Evolutionary conservation across 2,113 vertebrate species (phyloP), one percentile per base, ranked within the genome.

Genomic region (Pseudorhombus dupliciocellatus): DNA sequence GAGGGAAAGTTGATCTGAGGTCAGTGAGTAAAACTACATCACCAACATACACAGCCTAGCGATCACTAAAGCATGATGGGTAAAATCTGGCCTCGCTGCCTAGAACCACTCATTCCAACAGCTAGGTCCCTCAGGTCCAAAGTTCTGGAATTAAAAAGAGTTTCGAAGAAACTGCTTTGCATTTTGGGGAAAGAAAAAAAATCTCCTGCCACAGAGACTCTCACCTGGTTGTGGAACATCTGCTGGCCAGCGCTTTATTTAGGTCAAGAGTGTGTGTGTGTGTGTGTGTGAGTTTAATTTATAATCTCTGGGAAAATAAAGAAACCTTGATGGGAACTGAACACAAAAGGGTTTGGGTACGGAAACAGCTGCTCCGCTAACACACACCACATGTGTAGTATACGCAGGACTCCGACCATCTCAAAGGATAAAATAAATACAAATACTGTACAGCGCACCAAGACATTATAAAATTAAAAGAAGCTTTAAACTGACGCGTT

Each of bases 201-300:
- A n/a, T n/a, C n/a, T 7, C 16, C 31, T 64, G 58, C 59, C 46
- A 16, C 60, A 60, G 22, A 24, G 18, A 25, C 53, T 26, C 9
- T 51, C 62, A 53, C 26, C 54, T 67, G 37, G 55, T 64, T 37
- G 18, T 63, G 56, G 55, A 75, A 68, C 66, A 65, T 65, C 50
- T 64, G 63, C 74, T 18, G 70, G 46, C 59, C 51, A 64, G 44
- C 25, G 60, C 11, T 44, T 68, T 58, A 82, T 76, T 34, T 66
- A 73, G 79, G 75, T 82, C 75, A 73, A 1, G 31, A 61, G 7
- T 50, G 37, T 65, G 4, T 50, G 28, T 4, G 1, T 54, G 44
- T 48, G 44, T 18, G 44, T 48, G 44, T 48, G 44, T 48, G 15
- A 4, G n/a, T 34, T 11, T 11, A 37, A 37, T 37, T 37, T 10